Percentiles rank a stretch among this genome's conserved stretches.
These are phyloP conservation scores for Cephalopterus ornatus DNA, from an alignment of 2,113 vertebrate genomes.

Conservation along the genomic window DNA sequence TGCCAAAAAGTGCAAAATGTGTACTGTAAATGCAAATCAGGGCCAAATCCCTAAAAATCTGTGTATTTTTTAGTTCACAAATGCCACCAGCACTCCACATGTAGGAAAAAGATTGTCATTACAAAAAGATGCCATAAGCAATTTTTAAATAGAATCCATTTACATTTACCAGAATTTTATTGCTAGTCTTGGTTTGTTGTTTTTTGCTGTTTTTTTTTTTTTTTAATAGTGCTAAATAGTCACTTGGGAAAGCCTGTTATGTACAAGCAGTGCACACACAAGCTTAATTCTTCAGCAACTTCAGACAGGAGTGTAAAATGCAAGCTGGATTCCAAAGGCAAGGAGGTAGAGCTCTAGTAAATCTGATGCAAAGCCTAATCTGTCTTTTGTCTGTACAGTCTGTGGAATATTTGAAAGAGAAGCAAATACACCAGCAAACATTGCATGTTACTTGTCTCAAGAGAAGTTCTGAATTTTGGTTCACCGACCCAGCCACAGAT, in stretches of 20 bases:
- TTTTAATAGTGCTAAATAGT: slow-evolving; percentile 25
- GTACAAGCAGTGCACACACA: background rate
- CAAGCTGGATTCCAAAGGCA: slow-evolving; percentile 38
- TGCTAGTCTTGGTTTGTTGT: background rate
- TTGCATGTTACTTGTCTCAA: background rate
- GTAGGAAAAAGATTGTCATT: background rate
- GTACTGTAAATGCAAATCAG: background rate
- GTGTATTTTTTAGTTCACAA: background rate
- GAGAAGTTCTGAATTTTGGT: background rate
- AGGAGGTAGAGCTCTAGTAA: slow-evolving; percentile 5
- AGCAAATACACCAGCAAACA: background rate
- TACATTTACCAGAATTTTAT: slow-evolving; percentile 15
- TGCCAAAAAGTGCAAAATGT: background rate
- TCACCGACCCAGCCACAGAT: background rate
- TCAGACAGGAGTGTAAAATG: slow-evolving; percentile 30
- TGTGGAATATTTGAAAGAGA: slow-evolving; percentile 30
- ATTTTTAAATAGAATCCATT: slow-evolving; percentile 18
- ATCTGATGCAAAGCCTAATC: slow-evolving; percentile 48
- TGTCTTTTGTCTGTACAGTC: slow-evolving; percentile 22
- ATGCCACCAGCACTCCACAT: background rate
- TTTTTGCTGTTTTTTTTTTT: background rate
- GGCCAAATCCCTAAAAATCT: background rate
- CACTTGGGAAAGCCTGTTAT: slow-evolving; percentile 31
- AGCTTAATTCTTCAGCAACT: slow-evolving; percentile 40
- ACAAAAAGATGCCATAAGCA: background rate